phyloP scores from a whole-genome alignment of 2,888 invertebrate species.

The Epiblema foenella region DNA sequence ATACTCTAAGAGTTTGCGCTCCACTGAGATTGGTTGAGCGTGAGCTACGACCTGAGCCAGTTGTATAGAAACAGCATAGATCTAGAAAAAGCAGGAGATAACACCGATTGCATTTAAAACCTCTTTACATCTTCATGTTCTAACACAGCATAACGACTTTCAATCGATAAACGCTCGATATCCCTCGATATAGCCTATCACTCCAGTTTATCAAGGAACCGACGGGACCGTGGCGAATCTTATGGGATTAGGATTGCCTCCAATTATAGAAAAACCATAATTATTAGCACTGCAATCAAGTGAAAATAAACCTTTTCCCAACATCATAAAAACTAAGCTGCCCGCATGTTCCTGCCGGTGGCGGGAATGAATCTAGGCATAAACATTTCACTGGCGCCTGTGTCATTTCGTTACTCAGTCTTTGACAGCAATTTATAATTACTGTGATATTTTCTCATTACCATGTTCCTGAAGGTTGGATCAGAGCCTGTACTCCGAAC shows the following conservation, averaged over 20 bases:
- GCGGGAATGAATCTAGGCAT: constrained; percentile 28
- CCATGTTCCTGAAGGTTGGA: neutral
- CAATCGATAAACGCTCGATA: constrained; percentile 13
- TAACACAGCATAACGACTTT: neutral
- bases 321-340: neutral
- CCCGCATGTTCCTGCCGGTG: neutral
- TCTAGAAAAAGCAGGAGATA: neutral
- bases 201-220: constrained; percentile 25
- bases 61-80: too few species aligned
- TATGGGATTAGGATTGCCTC: constrained; percentile 40
- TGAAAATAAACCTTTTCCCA: constrained; percentile 4
- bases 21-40: too few species aligned
- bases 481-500: too few species aligned
- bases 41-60: too few species aligned
- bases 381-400: constrained; percentile 26
- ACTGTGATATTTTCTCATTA: constrained; percentile 9
- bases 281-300: neutral
- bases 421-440: constrained; percentile 39
- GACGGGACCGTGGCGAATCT: constrained; percentile 31
- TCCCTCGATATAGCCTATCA: constrained; percentile 16
- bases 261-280: constrained; percentile 17
- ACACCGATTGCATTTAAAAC: constrained; percentile 5
- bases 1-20: too few species aligned
- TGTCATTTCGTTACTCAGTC: constrained; percentile 18
- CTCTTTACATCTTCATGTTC: neutral